Percentiles rank a stretch among this genome's conserved stretches.
phyloP scores from a whole-genome alignment of 2,113 vertebrate species.

The Sphyrna mokarran region DNA sequence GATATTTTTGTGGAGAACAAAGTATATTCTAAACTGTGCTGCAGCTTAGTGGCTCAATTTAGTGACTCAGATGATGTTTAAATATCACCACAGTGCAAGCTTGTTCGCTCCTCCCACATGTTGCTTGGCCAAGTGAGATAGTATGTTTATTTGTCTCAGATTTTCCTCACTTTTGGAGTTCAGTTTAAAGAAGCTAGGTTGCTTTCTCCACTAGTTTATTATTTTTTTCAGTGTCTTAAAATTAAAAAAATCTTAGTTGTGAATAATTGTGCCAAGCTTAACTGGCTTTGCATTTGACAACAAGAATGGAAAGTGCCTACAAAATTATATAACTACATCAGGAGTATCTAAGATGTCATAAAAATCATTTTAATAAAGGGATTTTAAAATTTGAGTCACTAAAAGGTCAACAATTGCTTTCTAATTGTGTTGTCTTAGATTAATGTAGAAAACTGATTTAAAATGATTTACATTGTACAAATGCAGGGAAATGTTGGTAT shows the following conservation, averaged over 20 bases:
- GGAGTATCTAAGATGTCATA: not conserved
- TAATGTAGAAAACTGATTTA: not conserved
- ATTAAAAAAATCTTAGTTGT: no score
- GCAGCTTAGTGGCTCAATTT: not conserved
- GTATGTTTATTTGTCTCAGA: not conserved
- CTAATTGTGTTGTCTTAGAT: not conserved
- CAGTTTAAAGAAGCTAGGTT: not conserved
- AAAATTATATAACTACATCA: not conserved
- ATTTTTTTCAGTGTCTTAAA: not conserved
- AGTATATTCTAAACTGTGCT: not conserved
- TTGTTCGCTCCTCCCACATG: no score
- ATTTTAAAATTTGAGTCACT: not conserved
- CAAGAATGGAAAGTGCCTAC: not conserved
- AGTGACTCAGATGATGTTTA: not conserved
- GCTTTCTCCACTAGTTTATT: not conserved
- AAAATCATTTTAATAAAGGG: not conserved
- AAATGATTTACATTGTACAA: not conserved
- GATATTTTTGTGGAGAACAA: not conserved
- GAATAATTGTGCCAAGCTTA: not conserved
- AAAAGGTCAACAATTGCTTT: not conserved
- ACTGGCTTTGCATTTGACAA: not conserved
- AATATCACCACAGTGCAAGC: not conserved
- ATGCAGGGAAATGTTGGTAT: not conserved
- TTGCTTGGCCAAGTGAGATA: no score
- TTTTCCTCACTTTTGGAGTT: not conserved